Base-by-base conservation (phyloP, 1,140 invertebrate genomes). In the Pectinophora gossypiella region DNA sequence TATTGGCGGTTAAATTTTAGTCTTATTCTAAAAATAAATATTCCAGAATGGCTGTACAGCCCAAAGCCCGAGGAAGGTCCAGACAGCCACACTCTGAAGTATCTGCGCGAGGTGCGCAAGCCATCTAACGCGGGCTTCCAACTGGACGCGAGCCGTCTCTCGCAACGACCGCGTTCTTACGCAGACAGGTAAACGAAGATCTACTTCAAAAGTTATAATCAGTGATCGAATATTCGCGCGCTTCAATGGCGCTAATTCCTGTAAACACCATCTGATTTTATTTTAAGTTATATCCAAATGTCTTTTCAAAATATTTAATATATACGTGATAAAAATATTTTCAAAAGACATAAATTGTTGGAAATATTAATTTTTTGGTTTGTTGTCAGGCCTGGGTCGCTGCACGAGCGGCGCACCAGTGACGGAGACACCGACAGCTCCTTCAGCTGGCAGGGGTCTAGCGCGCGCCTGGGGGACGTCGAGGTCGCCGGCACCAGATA, bases 341-440 rank as follows among this genome's bases (percentile, higher is more conserved):
- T n/a, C n/a, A n/a, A n/a, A n/a, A n/a, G n/a, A n/a, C n/a, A n/a
- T n/a, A n/a, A n/a, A n/a, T n/a, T n/a, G n/a, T n/a, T n/a, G n/a
- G n/a, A n/a, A n/a, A n/a, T n/a, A n/a, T n/a, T n/a, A n/a, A n/a
- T n/a, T n/a, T n/a, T n/a, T n/a, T n/a, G n/a, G n/a, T n/a, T n/a
- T n/a, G n/a, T n/a, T n/a, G n/a, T n/a, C n/a, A n/a, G 27, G 27
- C 36, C 36, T 1, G 52, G 55, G 6, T 68, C 68, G 1, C 61
- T 61, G 13, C 46, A 20, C 5, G 67, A 73, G 10, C 60, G 40
- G 13, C 36, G 74, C 18, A 61, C 67, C 1, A 58, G 50, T 10
- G 74, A 68, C n/a, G 82, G 82, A 0, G 82, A 85, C 19, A 84
- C 80, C 0, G 82, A 85, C 38, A 82, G 78, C 43, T 81, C 78